phyloP scores from a whole-genome alignment of 2,113 vertebrate species.

The Chionodraco myersi region DNA sequence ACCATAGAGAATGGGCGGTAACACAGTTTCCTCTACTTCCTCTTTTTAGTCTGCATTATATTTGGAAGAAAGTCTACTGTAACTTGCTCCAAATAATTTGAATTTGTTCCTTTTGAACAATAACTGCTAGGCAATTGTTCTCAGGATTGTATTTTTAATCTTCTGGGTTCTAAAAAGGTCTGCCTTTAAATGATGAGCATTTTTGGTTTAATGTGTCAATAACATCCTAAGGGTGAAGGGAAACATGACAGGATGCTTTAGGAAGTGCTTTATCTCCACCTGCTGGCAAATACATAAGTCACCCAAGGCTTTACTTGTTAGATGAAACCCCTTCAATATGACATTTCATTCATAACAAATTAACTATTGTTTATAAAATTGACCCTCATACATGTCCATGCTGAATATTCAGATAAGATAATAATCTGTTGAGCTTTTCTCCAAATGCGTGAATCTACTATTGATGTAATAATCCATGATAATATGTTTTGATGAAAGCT shows the following conservation, averaged over 20 bases:
- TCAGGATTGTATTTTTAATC: not conserved
- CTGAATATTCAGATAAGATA: too few relatives aligned
- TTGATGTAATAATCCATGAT: too few relatives aligned
- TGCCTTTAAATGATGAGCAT: not conserved
- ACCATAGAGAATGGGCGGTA: constrained; percentile 16
- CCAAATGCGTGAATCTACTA: too few relatives aligned
- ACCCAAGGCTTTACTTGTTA: not conserved
- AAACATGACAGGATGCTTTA: not conserved
- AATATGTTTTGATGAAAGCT: too few relatives aligned
- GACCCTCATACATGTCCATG: not conserved
- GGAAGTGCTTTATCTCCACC: constrained; percentile 33
- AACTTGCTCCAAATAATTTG: not conserved
- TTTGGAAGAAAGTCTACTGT: not conserved
- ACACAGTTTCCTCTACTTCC: constrained; percentile 40
- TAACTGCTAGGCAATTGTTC: not conserved
- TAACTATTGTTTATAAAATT: not conserved
- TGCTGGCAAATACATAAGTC: constrained; percentile 44
- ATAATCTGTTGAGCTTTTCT: too few relatives aligned
- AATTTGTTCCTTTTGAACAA: not conserved
- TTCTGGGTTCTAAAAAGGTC: not conserved
- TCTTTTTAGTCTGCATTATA: not conserved
- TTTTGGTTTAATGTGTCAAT: not conserved
- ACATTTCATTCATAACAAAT: not conserved
- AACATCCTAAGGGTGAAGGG: not conserved
- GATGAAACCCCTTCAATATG: not conserved